Evolutionary conservation across 2,888 invertebrate species (phyloP), one percentile per base, ranked within the genome.

Genomic region (Ormyrus rosae): DNA sequence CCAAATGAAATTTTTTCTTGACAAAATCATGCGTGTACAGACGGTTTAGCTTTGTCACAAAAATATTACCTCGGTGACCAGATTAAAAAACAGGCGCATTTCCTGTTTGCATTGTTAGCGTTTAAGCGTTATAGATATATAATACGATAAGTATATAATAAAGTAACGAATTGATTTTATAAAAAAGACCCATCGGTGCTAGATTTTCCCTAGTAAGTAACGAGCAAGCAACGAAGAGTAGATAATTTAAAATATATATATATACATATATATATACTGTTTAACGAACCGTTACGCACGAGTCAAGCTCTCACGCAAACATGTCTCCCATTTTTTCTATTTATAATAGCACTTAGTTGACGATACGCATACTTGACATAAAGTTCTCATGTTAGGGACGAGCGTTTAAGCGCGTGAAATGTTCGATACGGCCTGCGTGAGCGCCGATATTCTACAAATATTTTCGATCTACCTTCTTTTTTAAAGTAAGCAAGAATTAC

Each of bases 341-440:
- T 10, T n/a, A 48, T 64, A 7, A 46, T 63, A 51, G 13, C 9
- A 5, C 5, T 6, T 65, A 73, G 45, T 46, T 65, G 19, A 48
- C n/a, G 6, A 11, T 65, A 56, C 48, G 50, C 8, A 48, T 48
- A 45, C 19, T 19, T 19, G 19, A 19, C 19, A 19, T 19, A 19
- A 19, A 19, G 19, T 19, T 19, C 19, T 19, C 19, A 19, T 19
- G 19, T 19, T 19, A 19, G 19, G 19, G 46, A 9, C 5, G 51
- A 46, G 48, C 8, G 9, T 10, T 61, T 61, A 63, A 73, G 45
- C 34, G 63, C 61, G 67, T 68, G 61, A 78, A 72, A 72, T 65
- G 78, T 72, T 78, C 78, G 78, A 78, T 78, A 78, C 61, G 73
- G 72, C 73, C 48, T 63, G 34, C 51, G 64, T n/a, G 50, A 65